Base-by-base conservation (phyloP, 2,797 vertebrate genomes). In the Argyrosomus regius region DNA sequence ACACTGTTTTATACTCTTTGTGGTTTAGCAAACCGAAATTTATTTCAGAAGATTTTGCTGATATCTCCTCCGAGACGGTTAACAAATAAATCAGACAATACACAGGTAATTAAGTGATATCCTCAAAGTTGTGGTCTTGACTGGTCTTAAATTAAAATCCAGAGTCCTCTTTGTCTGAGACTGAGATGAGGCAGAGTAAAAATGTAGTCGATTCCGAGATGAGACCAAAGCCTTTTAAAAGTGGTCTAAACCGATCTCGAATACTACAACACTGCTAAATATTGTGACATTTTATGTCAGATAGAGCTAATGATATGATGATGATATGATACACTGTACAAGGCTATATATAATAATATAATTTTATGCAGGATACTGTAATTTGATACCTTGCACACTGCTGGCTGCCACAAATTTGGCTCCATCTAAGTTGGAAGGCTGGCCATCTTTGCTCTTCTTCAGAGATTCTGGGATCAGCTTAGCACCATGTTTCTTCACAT, bases 381-480 rank as follows among this genome's bases (percentile, higher is more conserved):
- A 39, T 39, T 9, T 39, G 35, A 14, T 92, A 98, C 98, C 97
- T 94, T 98, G 96, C 61, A 99, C 70, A 73, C 97, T 95, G 86
- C 96, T 98, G 87, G 90, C 93, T 70, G 97, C 97, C 78, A 99
- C 97, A 54, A 96, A 94, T 89, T 97, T 96, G 56, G 97, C 97
- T 77, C 97, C 97, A 46, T 97, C 95, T 69, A 98, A 75, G 46
- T 96, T 94, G 53, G 98, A 97, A 67, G 91, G 43, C 0, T 90
- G 94, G 16, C 97, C 97, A 35, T 97, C 96, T 92, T 96, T 96
- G 86, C 93, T 95, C 80, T 95, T 97, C 93, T 96, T 99, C 87
- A 99, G 80, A 39, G 97, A 96, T 78, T 98, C 97, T 50, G 98
- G 98, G 83, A 99, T 93, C 67, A 99, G 94, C 87, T 98, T 99